phyloP scores from a whole-genome alignment of 1,140 invertebrate species.

The Agrypnia vestita region DNA sequence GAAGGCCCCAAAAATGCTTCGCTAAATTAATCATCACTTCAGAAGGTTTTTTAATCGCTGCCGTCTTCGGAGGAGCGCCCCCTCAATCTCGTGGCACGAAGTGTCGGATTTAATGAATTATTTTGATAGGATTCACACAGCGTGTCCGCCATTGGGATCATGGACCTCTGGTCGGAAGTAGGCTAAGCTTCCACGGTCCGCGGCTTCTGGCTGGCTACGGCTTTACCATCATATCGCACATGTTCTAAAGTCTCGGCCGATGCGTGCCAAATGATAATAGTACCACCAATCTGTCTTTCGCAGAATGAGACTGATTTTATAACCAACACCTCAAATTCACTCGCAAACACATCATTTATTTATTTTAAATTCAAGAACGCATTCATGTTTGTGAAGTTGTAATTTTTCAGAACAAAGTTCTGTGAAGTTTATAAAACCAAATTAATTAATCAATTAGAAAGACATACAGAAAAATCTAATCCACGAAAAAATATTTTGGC shows the following conservation, averaged over 20 bases:
- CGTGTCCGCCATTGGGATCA: constrained; percentile 21
- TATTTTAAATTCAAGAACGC: too few species aligned
- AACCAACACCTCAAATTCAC: neutral
- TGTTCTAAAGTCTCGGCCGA: constrained; percentile 11
- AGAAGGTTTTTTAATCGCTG: constrained; percentile 1
- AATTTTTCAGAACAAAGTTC: too few species aligned
- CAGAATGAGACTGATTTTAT: neutral
- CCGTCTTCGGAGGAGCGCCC: constrained; percentile 6
- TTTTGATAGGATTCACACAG: constrained; percentile 21
- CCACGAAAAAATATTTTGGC: too few species aligned
- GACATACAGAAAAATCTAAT: too few species aligned
- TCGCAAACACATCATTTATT: too few species aligned
- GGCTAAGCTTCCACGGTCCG: constrained; percentile 24
- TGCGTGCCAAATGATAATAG: constrained; percentile 22
- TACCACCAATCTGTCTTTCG: too few species aligned
- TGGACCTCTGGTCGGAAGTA: constrained; percentile 17
- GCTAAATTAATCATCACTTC: neutral
- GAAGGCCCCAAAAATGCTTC: too few species aligned
- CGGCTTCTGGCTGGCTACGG: neutral
- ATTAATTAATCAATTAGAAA: too few species aligned
- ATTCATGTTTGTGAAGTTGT: too few species aligned
- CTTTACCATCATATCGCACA: constrained; percentile 2
- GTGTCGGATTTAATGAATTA: constrained; percentile 22
- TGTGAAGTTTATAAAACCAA: too few species aligned
- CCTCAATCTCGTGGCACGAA: constrained; percentile 2